Evolutionary conservation across 2,797 vertebrate species (phyloP), one percentile per base, ranked within the genome.

Genomic region (Heliangelus exortis): DNA sequence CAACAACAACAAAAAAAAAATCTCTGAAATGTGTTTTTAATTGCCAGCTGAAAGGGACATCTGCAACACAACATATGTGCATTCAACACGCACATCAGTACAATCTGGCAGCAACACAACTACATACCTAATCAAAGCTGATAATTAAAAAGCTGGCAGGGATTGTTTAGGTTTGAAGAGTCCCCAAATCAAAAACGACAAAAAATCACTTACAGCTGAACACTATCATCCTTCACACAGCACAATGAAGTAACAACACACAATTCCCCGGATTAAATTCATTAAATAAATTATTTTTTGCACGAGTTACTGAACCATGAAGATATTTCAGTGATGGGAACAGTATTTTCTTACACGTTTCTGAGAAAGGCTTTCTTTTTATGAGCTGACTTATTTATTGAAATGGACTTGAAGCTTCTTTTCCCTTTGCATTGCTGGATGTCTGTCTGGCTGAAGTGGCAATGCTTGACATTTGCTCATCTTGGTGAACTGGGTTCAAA

Each of bases 21-120:
- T 33, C 71, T 34, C 41, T 74, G n/a, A 28, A 90, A 82, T 8
- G 12, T 96, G 91, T 84, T 94, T 90, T 90, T 78, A 81, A 82
- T 90, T 71, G 89, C 41, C 89, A 88, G 68, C 71, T 80, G 89
- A 92, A 90, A 80, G 84, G 84, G 65, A 83, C 92, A 92, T 88
- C 72, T 96, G 95, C 89, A 86, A 29, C 6, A 13, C 51, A 67
- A 61, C 69, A 68, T 17, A 11, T 51, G 84, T 12, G 43, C 72
- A 12, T 47, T 39, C 67, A 74, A 29, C 72, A 89, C 65, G 29
- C 36, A 10, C 20, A 5, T 13, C 84, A 79, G 86, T 29, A 11
- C 83, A 57, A 87, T 81, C 86, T 90, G 94, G 66, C 81, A 89
- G 65, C 20, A 51, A 22, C 79, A 59, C 72, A 81, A 17, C 79